Conservation (phyloP, 2,113 vertebrate species). For the Ailuropoda melanoleuca region DNA sequence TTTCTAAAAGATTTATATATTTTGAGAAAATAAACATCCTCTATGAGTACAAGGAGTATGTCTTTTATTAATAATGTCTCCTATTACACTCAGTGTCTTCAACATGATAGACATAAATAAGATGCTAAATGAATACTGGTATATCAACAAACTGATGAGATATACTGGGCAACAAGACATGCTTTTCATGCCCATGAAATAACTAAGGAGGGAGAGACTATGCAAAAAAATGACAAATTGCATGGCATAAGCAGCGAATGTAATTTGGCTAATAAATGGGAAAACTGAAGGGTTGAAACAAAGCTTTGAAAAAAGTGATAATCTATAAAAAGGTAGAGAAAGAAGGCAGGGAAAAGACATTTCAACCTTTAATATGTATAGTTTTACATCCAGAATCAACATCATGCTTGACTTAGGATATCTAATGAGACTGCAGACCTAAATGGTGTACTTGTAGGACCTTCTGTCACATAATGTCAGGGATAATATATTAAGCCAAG, state of each 20-base stretch:
- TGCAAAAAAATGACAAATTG: constrained; percentile 41
- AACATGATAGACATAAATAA: neutral
- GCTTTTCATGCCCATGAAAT: neutral
- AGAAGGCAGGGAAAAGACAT: constrained; percentile 37
- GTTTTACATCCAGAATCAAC: constrained; percentile 57
- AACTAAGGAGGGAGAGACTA: constrained; percentile 9
- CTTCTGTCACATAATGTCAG: constrained; percentile 74
- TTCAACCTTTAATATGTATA: constrained; percentile 43
- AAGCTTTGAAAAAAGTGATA: constrained; percentile 49
- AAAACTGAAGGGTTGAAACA: constrained; percentile 33
- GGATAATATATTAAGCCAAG: constrained; percentile 76
- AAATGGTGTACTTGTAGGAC: constrained; percentile 67
- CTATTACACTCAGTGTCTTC: neutral
- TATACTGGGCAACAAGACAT: constrained; percentile 3
- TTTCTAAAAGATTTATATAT: constrained; percentile 15
- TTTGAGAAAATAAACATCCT: constrained; percentile 5
- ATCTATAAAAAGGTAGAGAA: constrained; percentile 33
- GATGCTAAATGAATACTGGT: neutral
- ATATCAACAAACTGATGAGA: constrained; percentile 45
- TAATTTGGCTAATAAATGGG: constrained; percentile 57
- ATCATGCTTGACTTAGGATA: constrained; percentile 72
- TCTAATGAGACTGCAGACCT: constrained; percentile 73
- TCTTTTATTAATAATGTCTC: neutral
- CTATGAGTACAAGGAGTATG: neutral
- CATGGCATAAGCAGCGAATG: neutral